phyloP scores from a whole-genome alignment of 2,888 invertebrate species.

The Trypoxylon attenuatum region DNA sequence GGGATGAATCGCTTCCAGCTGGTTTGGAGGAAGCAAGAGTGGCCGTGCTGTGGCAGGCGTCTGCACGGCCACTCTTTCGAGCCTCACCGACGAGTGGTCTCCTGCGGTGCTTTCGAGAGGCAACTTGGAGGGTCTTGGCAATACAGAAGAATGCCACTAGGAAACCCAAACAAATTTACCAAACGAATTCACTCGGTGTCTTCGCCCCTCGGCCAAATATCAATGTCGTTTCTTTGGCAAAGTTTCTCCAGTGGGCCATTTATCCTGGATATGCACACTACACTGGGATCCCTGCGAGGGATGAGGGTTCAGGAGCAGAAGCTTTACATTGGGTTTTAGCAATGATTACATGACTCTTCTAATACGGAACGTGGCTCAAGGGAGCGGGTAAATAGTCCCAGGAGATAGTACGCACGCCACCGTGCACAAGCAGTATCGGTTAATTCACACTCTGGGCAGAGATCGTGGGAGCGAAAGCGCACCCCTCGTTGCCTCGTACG shows the following conservation, averaged over 20 bases:
- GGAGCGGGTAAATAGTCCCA: slow-evolving; percentile 19
- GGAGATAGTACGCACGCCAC: slow-evolving; percentile 10
- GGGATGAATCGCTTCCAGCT: slow-evolving; percentile 5
- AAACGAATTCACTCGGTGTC: slow-evolving; percentile 32
- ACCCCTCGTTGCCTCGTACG: slow-evolving; percentile 21
- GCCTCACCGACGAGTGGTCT: slow-evolving; percentile 23
- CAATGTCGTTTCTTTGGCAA: not conserved
- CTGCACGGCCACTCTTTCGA: slow-evolving; percentile 25
- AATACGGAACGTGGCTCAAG: slow-evolving; percentile 9
- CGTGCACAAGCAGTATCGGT: too few species aligned
- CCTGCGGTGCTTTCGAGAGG: slow-evolving; percentile 32
- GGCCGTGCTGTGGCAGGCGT: too few species aligned
- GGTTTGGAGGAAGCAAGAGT: slow-evolving; percentile 17
- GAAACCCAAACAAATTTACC: slow-evolving; percentile 55
- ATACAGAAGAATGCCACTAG: slow-evolving; percentile 51
- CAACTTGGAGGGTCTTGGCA: slow-evolving; percentile 49
- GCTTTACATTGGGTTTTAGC: slow-evolving; percentile 11
- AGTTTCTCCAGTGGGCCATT: not conserved
- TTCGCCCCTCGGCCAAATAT: slow-evolving; percentile 8
- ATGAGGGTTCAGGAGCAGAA: not conserved
- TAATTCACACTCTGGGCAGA: slow-evolving; percentile 10
- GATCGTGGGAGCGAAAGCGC: not conserved
- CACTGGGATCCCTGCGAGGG: not conserved
- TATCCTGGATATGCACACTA: too few species aligned
- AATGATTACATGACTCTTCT: slow-evolving; percentile 9